Conservation (phyloP, 2,888 invertebrate genomes). For the Camponotus fellah region DNA sequence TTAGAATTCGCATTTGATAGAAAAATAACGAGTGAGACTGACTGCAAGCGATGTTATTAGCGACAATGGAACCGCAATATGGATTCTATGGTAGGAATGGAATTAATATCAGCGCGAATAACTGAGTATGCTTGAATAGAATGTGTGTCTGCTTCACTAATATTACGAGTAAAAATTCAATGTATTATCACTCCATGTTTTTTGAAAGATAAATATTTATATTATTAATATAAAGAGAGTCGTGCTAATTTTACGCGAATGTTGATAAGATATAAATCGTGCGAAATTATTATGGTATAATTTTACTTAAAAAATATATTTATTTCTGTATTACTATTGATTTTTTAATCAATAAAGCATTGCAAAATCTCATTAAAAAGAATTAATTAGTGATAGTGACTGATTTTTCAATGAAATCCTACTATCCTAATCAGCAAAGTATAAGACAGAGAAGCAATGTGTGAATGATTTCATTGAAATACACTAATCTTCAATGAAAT, state of each 20-base stretch:
- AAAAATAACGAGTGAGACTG: conserved; percentile 63
- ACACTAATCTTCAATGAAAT: background rate
- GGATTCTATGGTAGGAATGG: background rate
- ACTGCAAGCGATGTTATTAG: conserved; percentile 45
- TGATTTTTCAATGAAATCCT: no score
- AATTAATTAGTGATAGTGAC: no score
- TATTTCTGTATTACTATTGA: background rate
- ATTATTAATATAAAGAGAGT: background rate
- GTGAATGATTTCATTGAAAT: background rate
- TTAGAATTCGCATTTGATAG: conserved; percentile 61
- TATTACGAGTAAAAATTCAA: conserved; percentile 8
- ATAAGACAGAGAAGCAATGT: background rate
- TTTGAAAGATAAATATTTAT: conserved; percentile 3
- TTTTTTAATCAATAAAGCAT: conserved; percentile 2
- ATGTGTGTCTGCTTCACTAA: conserved; percentile 31
- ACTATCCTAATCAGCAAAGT: background rate
- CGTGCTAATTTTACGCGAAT: background rate
- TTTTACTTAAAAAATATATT: background rate
- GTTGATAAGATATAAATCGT: conserved; percentile 27
- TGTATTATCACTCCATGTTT: background rate
- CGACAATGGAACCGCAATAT: conserved; percentile 35
- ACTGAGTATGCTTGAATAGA: conserved; percentile 21
- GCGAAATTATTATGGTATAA: background rate
- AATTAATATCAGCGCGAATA: conserved; percentile 52
- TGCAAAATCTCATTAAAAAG: background rate